Evolutionary conservation across 1,140 invertebrate species (phyloP).

Genomic region (Globodera rostochiensis): DNA sequence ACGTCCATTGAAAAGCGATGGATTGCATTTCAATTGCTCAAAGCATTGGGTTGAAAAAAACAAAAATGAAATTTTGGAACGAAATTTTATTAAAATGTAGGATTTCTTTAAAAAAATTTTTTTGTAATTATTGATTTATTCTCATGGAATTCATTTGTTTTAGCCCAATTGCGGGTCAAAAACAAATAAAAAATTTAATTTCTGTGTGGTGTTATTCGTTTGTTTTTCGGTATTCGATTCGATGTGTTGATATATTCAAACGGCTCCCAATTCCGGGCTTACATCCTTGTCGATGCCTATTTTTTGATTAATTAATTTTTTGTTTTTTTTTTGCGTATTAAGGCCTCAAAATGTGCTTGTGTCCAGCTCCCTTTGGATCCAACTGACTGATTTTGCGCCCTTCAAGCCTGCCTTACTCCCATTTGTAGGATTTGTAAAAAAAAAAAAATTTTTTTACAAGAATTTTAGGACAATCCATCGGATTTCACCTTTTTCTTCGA

Average conservation of each 20-base stretch:
- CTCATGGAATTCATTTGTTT: background rate
- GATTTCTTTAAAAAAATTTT: too few relatives aligned
- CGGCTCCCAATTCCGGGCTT: too few relatives aligned
- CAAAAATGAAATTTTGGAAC: too few relatives aligned
- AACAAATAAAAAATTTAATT: background rate
- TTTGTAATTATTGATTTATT: too few relatives aligned
- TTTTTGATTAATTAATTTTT: too few relatives aligned
- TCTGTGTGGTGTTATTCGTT: too few relatives aligned
- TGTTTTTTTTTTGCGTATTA: too few relatives aligned
- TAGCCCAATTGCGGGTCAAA: conserved; percentile 79
- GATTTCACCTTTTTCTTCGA: conserved; percentile 99
- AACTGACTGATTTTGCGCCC: conserved; percentile 94
- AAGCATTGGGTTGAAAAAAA: conserved; percentile 72
- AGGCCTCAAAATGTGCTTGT: conserved; percentile 89
- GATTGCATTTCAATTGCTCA: conserved; percentile 97
- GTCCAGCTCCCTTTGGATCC: conserved; percentile 94
- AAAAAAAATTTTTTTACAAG: conserved; percentile 15
- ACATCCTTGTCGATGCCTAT: too few relatives aligned
- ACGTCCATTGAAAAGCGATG: conserved; percentile 92
- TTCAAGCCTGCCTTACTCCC: conserved; percentile 96
- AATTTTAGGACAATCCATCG: conserved; percentile 83
- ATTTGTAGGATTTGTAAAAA: conserved; percentile 70
- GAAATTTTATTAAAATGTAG: too few relatives aligned
- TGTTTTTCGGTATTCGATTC: too few relatives aligned
- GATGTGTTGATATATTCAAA: too few relatives aligned